These are phyloP conservation scores for Penaeus chinensis DNA, from an alignment of 1,140 invertebrate genomes.

Conservation along the genomic window DNA sequence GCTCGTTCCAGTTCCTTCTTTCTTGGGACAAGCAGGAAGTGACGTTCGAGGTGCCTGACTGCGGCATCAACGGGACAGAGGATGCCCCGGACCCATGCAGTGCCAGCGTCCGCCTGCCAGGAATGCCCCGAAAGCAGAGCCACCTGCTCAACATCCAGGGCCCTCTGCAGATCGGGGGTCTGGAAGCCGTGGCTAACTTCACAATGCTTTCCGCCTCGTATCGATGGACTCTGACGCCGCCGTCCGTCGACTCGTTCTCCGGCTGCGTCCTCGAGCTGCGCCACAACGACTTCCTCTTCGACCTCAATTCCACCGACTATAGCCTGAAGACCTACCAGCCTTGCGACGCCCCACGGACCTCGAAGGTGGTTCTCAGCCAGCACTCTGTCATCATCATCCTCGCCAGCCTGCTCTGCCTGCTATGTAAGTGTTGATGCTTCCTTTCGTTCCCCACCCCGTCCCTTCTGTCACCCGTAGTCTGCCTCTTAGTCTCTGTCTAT, in stretches of 20 bases:
- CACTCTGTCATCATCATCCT: constrained; percentile 62
- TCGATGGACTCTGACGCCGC: constrained; percentile 85
- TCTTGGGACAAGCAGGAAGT: too few relatives aligned
- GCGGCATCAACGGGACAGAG: too few relatives aligned
- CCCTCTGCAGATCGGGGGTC: constrained; percentile 91
- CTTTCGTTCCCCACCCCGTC: too few relatives aligned
- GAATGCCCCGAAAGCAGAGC: not conserved
- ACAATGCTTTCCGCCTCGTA: constrained; percentile 80
- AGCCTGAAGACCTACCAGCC: constrained; percentile 47
- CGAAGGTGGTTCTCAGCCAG: constrained; percentile 45
- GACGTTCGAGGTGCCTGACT: too few relatives aligned
- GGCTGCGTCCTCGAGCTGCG: constrained; percentile 91
- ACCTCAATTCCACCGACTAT: constrained; percentile 61
- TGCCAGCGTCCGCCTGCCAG: not conserved
- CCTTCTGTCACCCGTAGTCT: too few relatives aligned
- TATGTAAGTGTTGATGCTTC: constrained; percentile 50
- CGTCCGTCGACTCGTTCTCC: constrained; percentile 85
- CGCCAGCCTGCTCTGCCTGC: constrained; percentile 53
- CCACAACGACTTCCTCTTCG: constrained; percentile 57
- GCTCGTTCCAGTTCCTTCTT: too few relatives aligned
- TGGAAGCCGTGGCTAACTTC: constrained; percentile 79
- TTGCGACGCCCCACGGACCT: constrained; percentile 32
- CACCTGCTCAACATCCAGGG: constrained; percentile 88
- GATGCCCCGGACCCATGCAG: too few relatives aligned
- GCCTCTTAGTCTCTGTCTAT: too few relatives aligned